Conservation (phyloP, 2,113 vertebrate genomes). For the Miniopterus natalensis region DNA sequence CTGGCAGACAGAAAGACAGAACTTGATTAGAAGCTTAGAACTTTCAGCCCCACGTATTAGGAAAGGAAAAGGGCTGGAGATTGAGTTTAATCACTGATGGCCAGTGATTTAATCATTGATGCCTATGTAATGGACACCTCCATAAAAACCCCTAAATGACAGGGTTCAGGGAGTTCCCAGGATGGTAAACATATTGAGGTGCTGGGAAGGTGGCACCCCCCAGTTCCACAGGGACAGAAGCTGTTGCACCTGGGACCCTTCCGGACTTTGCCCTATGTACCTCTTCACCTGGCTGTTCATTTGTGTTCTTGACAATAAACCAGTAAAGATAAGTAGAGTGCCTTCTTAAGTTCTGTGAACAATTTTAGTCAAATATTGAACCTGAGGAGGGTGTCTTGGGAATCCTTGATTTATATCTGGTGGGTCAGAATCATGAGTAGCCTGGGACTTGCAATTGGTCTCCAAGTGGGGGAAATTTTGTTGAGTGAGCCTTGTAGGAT, state of each 20-base stretch:
- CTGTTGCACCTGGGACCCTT: neutral
- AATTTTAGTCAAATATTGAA: neutral
- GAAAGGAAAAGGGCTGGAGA: neutral
- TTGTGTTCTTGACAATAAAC: constrained; percentile 22
- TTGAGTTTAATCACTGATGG: neutral
- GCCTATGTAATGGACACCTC: neutral
- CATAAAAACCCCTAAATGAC: neutral
- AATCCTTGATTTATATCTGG: neutral
- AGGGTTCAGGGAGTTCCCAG: neutral
- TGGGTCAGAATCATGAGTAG: neutral
- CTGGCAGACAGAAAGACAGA: neutral
- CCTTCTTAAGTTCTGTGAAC: neutral
- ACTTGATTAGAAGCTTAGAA: neutral
- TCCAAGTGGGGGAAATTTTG: neutral
- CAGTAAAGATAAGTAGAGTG: neutral
- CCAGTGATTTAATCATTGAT: neutral
- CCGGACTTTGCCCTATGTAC: neutral
- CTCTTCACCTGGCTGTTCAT: neutral
- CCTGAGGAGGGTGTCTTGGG: neutral
- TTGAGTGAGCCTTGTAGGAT: neutral
- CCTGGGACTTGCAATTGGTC: neutral
- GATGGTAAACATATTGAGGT: neutral
- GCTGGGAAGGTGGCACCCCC: neutral
- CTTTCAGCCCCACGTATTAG: neutral
- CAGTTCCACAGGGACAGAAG: neutral